Conservation (phyloP, 2,888 invertebrate genomes). For the Hanleya hanleyi region DNA sequence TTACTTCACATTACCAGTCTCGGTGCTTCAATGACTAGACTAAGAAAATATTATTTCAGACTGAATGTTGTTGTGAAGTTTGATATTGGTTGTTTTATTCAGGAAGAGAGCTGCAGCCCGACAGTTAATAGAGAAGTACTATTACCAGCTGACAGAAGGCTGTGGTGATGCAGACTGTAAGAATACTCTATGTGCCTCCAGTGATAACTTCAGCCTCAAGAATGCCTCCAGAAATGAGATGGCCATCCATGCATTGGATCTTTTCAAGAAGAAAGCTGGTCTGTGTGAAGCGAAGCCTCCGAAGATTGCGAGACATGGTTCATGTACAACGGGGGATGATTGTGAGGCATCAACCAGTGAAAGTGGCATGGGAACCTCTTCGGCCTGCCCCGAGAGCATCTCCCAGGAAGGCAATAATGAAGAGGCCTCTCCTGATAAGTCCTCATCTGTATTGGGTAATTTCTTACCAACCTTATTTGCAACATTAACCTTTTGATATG, state of each 20-base stretch:
- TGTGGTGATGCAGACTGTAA: constrained; percentile 92
- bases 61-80: no score
- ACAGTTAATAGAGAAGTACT: constrained; percentile 89
- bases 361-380: no score
- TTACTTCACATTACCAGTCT: no score
- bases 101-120: constrained; percentile 79
- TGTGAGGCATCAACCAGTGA: not conserved
- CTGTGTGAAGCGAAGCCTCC: constrained; percentile 80
- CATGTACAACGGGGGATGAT: not conserved
- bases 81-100: constrained; percentile 24
- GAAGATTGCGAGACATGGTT: constrained; percentile 53
- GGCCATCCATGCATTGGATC: constrained; percentile 89
- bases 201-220: constrained; percentile 70
- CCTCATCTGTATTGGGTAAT: no score
- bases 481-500: no score
- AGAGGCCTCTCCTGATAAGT: no score
- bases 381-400: no score
- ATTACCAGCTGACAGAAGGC: constrained; percentile 92
- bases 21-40: no score
- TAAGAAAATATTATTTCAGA: no score
- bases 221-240: constrained; percentile 90
- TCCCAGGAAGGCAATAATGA: no score
- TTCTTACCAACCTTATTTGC: no score
- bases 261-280: constrained; percentile 88
- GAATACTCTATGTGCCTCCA: constrained; percentile 92